A percentile compares a stretch with the other conserved stretches of the same genome.
Evolutionary conservation across 2,888 invertebrate species (phyloP).

Genomic region (Pimpla rufipes): DNA sequence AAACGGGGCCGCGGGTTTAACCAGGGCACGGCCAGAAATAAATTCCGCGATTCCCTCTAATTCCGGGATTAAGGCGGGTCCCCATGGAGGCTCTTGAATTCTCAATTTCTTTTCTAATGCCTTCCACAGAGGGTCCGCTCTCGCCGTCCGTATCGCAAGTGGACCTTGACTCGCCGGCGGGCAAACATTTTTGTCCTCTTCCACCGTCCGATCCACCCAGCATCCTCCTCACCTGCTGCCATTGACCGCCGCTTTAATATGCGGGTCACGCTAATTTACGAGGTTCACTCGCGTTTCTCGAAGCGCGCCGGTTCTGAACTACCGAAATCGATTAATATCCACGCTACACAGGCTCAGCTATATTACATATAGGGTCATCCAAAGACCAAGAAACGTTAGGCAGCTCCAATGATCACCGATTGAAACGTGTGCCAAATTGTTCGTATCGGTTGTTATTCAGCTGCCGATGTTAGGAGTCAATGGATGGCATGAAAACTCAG

Average conservation of each 20-base stretch:
- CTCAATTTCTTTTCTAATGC: constrained; percentile 48
- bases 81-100: constrained; percentile 23
- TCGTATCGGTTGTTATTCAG: constrained; percentile 2
- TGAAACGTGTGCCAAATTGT: not conserved
- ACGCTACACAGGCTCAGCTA: constrained; percentile 13
- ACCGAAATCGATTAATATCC: constrained; percentile 66
- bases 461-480: constrained; percentile 14
- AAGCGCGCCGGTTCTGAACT: constrained; percentile 13
- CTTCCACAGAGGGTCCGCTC: constrained; percentile 10
- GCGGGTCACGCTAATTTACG: constrained; percentile 72
- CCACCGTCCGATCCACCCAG: not conserved
- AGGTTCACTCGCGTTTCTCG: constrained; percentile 42
- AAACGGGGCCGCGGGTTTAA: constrained; percentile 48
- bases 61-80: constrained; percentile 22
- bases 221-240: constrained; percentile 34
- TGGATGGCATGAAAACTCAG: not conserved
- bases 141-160: not conserved
- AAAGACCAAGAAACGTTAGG: not conserved
- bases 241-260: constrained; percentile 32
- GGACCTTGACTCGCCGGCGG: constrained; percentile 26
- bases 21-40: constrained; percentile 9
- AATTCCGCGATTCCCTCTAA: constrained; percentile 38
- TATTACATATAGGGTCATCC: not conserved
- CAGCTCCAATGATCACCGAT: not conserved
- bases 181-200: constrained; percentile 1